These are phyloP conservation scores for Drosophila aff. DNA, from an alignment of 1,140 invertebrate genomes.

Conservation along the genomic window DNA sequence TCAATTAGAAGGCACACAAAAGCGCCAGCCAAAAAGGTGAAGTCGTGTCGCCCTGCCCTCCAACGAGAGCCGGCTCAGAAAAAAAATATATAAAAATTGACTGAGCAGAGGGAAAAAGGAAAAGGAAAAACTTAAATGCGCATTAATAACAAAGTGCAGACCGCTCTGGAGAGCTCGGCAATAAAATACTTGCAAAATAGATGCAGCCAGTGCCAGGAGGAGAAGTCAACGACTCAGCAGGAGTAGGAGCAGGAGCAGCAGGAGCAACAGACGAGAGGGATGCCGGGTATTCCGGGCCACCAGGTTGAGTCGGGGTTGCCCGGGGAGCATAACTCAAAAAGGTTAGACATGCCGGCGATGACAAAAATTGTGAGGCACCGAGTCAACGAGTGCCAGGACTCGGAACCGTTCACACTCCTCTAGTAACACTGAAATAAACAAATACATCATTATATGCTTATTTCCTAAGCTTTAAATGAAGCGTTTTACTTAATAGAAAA, in stretches of 20 bases:
- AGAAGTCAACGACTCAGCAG: conserved; percentile 69
- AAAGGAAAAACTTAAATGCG: conserved; percentile 76
- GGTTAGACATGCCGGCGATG: conserved; percentile 64
- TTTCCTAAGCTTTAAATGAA: too few relatives aligned
- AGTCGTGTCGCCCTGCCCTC: conserved; percentile 53
- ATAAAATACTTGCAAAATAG: conserved; percentile 65
- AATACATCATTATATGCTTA: not conserved
- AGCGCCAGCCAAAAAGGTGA: conserved; percentile 74
- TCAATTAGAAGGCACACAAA: conserved; percentile 80
- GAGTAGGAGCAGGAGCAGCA: conserved; percentile 38
- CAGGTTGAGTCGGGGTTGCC: conserved; percentile 25
- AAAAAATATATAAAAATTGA: conserved; percentile 41
- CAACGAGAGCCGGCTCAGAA: conserved; percentile 8
- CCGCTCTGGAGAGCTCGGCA: conserved; percentile 45
- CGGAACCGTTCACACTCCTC: conserved; percentile 7
- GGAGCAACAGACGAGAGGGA: conserved; percentile 30
- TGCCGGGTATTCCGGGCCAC: not conserved
- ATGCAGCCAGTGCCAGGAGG: conserved; percentile 44
- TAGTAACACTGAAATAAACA: not conserved
- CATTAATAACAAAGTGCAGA: conserved; percentile 80
- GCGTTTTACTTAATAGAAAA: not conserved
- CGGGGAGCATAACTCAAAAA: conserved; percentile 71
- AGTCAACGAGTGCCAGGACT: conserved; percentile 42
- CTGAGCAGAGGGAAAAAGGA: conserved; percentile 15
- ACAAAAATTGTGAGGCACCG: conserved; percentile 68